Conservation (phyloP, 2,113 vertebrate species). For the Dendropsophus ebraccatus region DNA sequence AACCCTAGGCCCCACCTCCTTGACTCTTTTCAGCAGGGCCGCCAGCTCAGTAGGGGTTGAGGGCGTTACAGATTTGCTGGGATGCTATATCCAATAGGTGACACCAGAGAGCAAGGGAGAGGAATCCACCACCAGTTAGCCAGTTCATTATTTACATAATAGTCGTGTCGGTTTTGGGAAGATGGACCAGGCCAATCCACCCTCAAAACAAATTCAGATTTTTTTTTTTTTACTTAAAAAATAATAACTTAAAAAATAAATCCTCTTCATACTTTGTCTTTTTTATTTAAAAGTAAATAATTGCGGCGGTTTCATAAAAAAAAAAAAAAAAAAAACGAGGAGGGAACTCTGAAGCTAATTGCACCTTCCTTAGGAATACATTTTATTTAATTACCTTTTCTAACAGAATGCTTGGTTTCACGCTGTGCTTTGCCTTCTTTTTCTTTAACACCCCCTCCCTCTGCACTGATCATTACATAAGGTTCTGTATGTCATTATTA, state of each 20-base stretch:
- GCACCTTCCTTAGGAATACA: constrained; percentile 30
- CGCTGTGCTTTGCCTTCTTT: constrained; percentile 36
- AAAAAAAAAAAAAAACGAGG: constrained; percentile 1
- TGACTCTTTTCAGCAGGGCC: too few relatives aligned
- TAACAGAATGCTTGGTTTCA: constrained; percentile 33
- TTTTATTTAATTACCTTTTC: constrained; percentile 51
- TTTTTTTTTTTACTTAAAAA: neutral
- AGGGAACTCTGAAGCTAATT: constrained; percentile 43
- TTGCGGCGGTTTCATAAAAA: neutral
- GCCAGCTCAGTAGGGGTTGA: too few relatives aligned
- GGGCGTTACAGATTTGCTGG: too few relatives aligned
- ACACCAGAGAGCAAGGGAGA: too few relatives aligned
- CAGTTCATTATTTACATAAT: too few relatives aligned
- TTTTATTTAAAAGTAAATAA: constrained; percentile 17
- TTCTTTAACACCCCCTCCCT: constrained; percentile 11
- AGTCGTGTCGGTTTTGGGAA: too few relatives aligned
- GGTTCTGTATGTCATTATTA: constrained; percentile 54
- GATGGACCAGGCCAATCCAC: too few relatives aligned
- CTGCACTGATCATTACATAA: constrained; percentile 44
- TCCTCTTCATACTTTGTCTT: neutral
- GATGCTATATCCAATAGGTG: too few relatives aligned
- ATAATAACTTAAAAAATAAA: neutral
- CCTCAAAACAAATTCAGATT: neutral
- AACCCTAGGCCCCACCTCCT: too few relatives aligned
- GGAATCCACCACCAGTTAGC: too few relatives aligned